Base-by-base conservation (phyloP, 1,140 invertebrate species). In the Aphis gossypii region DNA sequence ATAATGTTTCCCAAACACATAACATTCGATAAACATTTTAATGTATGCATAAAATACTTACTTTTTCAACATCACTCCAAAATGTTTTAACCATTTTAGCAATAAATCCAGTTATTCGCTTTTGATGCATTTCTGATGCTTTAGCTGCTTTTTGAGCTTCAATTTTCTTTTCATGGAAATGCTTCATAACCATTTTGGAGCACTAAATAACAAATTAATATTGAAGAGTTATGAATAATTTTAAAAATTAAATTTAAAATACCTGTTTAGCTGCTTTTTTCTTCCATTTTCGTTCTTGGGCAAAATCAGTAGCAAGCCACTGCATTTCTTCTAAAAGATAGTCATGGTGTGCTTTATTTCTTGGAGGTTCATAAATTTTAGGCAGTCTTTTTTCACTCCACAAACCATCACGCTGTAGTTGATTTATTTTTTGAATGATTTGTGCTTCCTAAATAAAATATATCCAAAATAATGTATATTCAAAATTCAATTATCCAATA, bases 291-390 rank as follows among this genome's bases (percentile, higher is more conserved):
- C 99, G 96, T 95, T 99, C 99, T 95, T 99, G 98, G 54, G 98
- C 98, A 96, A 99, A 99, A 96, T 99, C 99, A 38, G 98, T 97
- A 68, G 99, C 98, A 91, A 99, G 96, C 99, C 99, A 99, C 44
- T 97, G 97, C 98, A 99, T 99, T 96, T 99, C 99, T 95, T 99
- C 99, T 21, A 99, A 95, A 89, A 99, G 96, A 95, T 99, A 99
- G 95, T 99, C 99, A 99, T 99, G 99, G 95, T 99, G 99, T n/a
- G 97, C 97, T 96, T 99, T 99, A 35, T 97, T 96, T 94, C 98
- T 96, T 83, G 97, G 96, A 93, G 98, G 98, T 96, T 99, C 99
- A 94, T 98, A 97, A 44, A 99, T 96, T 96, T 99, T 99, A 7
- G 99, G 98, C 95, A 99, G 96, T 94, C 98, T 96, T 95, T 97